phyloP scores from a whole-genome alignment of 2,888 invertebrate genomes.

The Calameuta pallipes region DNA sequence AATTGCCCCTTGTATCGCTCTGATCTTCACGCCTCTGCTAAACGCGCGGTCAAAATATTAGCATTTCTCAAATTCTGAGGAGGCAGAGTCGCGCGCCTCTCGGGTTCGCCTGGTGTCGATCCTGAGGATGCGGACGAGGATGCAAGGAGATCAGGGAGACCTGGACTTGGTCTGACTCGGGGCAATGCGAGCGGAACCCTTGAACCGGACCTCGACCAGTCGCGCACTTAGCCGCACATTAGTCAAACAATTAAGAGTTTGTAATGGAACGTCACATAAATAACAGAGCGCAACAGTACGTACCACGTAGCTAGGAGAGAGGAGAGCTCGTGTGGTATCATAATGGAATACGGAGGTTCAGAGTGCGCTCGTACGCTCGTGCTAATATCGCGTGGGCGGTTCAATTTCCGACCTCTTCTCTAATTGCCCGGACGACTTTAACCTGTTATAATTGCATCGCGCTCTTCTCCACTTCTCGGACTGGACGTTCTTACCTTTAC shows the following conservation, averaged over 20 bases:
- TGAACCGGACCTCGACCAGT: slow-evolving; percentile 25
- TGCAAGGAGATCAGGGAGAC: neutral
- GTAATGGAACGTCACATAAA: slow-evolving; percentile 64
- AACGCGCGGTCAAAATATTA: neutral
- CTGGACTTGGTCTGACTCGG: too few species aligned
- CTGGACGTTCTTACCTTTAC: neutral
- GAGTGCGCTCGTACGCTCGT: slow-evolving; percentile 38
- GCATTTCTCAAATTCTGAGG: neutral
- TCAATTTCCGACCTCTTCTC: slow-evolving; percentile 53
- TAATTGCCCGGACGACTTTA: slow-evolving; percentile 38
- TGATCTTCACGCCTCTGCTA: slow-evolving; percentile 1
- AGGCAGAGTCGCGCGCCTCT: neutral
- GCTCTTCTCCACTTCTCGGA: neutral
- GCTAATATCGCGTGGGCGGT: slow-evolving; percentile 51
- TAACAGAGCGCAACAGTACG: slow-evolving; percentile 43
- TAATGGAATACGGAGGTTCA: slow-evolving; percentile 30
- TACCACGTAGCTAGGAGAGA: slow-evolving; percentile 9
- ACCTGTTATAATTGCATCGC: slow-evolving; percentile 31
- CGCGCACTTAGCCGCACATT: slow-evolving; percentile 51
- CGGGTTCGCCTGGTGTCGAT: neutral
- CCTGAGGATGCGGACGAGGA: neutral
- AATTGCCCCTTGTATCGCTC: slow-evolving; percentile 2
- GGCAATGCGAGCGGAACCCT: slow-evolving; percentile 14
- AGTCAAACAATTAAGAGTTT: slow-evolving; percentile 64
- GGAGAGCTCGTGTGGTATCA: slow-evolving; percentile 6